Evolutionary conservation across 2,797 vertebrate genomes (phyloP), one percentile per base, ranked within the genome.

Genomic region (Rhabdomys pumilio): DNA sequence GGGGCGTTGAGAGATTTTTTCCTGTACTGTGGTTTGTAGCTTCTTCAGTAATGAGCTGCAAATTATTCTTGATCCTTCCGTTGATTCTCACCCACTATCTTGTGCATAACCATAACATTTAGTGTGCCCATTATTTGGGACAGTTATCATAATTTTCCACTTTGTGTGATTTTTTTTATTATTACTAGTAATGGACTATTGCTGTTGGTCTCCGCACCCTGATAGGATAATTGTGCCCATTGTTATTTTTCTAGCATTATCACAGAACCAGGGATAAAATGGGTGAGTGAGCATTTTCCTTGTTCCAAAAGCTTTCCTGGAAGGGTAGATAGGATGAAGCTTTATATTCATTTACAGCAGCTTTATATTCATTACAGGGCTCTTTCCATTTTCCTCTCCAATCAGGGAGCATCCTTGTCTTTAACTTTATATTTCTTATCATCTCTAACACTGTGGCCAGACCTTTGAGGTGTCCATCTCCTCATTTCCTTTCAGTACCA

Each of bases 61-160:
- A 41, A 38, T 91, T 72, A 59, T 89, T 87, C 29, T 29, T 86
- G 65, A 14, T 81, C 26, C 47, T 20, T 88, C 26, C 73, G 19
- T 89, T 87, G 59, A 69, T 94, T 95, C 6, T 38, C 79, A 31
- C 93, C 41, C 90, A 65, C 6, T 79, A 19, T 96, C 47, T 76
- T 89, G 50, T 44, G 63, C 65, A 91, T 81, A 93, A 79, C 55
- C 31, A 61, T 90, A 72, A 79, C 31, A 67, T 81, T 41, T 31
- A n/a, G 26, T 53, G 79, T 77, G 67, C 69, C 50, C 69, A 53
- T 81, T 85, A 67, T 47, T 91, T 79, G 53, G 38, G 90, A 34
- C 3, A 55, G 4, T 67, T 93, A 67, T 26, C 57, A 77, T 24
- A 77, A 13, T 85, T 91, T 94, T 82, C 61, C 5, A 88, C 57